Conservation (phyloP, 2,888 invertebrate genomes). For the Nomada lathburiana region DNA sequence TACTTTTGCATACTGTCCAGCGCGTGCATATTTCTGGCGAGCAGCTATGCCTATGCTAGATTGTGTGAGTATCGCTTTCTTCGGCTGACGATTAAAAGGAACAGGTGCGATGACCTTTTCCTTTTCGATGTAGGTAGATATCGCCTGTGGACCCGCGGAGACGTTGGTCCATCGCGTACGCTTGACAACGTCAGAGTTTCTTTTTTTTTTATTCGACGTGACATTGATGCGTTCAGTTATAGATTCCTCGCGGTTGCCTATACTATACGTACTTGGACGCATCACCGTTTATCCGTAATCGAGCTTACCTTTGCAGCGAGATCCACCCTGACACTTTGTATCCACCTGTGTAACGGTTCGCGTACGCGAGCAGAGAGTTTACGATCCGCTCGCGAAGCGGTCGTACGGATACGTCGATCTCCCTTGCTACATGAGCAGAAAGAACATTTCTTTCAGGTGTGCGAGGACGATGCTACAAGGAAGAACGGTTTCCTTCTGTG, state of each 20-base stretch:
- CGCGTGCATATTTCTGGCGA: conserved; percentile 1
- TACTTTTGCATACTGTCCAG: conserved; percentile 21
- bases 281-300: conserved; percentile 33
- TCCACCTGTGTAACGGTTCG: conserved; percentile 23
- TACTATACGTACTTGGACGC: neutral
- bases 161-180: neutral
- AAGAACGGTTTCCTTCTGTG: conserved; percentile 15
- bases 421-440: conserved; percentile 10
- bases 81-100: neutral
- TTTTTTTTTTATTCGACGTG: neutral
- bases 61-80: conserved; percentile 15
- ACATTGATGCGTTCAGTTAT: neutral
- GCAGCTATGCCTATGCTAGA: neutral
- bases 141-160: neutral
- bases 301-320: conserved; percentile 24
- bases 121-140: neutral
- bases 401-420: conserved; percentile 31
- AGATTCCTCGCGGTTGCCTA: neutral
- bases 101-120: neutral
- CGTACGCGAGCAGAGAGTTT: neutral
- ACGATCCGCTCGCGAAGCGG: conserved; percentile 16
- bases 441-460: conserved; percentile 30
- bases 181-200: neutral
- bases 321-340: neutral
- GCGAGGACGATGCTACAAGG: conserved; percentile 1